Base-by-base conservation (phyloP, 1,140 invertebrate species). In the Tetramorium parvispinum region DNA sequence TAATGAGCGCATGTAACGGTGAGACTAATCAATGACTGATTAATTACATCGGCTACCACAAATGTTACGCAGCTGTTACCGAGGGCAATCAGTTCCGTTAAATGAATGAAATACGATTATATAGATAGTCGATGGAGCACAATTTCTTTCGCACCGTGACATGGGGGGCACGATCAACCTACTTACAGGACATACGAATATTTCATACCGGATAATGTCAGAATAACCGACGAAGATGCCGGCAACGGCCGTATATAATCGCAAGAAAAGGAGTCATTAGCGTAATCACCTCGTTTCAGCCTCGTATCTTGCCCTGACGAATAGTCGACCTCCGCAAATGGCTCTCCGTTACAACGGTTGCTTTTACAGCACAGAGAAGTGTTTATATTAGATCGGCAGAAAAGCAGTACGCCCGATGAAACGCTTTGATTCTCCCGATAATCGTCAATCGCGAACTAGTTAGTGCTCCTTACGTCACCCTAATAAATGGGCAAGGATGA, bases 401-500 rank as follows among this genome's bases (percentile, higher is more conserved):
- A 71, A 81, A 40, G 37, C 43, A n/a, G 46, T 21, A 32, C 24
- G 8, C 59, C 51, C 46, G 49, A 87, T 75, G 68, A 65, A n/a
- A 55, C 59, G 70, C 57, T 85, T 87, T 49, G 70, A 87, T 87
- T 87, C 70, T 75, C 3, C 32, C 18, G 40, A 76, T 87, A 75
- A 76, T 85, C 18, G n/a, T 32, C 16, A 3, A 24, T 86, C 63
- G 40, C 59, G 51, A 10, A 49, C 59, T 83, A 43, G 40, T 87
- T 85, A 87, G 76, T 18, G 68, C 16, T 76, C 43, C 59, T 87
- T 87, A 76, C 79, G 53, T 87, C 79, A 85, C 27, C 32, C 18
- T 37, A 57, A 73, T 43, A 24, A 68, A 7, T 13, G 24, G 24
- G 51, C 24, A 55, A 32, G 49, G 66, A 61, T 70, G 59, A 37